phyloP scores from a whole-genome alignment of 2,797 vertebrate genomes.

The Kryptolebias ocellatus region DNA sequence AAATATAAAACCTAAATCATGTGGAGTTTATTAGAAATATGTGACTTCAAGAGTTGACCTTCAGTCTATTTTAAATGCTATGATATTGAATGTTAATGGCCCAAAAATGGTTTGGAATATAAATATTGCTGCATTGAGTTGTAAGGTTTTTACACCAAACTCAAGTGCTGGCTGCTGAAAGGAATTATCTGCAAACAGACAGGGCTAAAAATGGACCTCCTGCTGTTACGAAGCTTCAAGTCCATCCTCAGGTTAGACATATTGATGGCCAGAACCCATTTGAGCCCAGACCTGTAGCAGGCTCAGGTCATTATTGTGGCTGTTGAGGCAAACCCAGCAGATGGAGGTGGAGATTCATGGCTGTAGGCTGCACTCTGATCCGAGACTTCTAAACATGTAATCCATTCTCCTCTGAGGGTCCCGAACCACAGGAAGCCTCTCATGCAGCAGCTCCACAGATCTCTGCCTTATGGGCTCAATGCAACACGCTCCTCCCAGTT shows the following conservation, averaged over 20 bases:
- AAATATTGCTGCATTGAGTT: background rate
- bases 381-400: conserved; percentile 72
- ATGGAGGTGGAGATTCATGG: conserved; percentile 67
- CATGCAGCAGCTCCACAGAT: conserved; percentile 65
- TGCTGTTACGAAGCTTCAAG: conserved; percentile 47
- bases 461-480: conserved; percentile 43
- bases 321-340: conserved; percentile 57
- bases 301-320: conserved; percentile 62
- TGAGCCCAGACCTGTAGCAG: conserved; percentile 41
- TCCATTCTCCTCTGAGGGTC: conserved; percentile 66
- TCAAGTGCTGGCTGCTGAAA: background rate
- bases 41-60: too few relatives aligned
- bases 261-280: conserved; percentile 55
- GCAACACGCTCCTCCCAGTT: conserved; percentile 26
- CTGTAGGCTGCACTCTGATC: conserved; percentile 76
- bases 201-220: conserved; percentile 41
- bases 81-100: background rate
- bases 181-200: conserved; percentile 28
- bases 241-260: conserved; percentile 62
- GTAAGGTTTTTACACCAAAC: background rate
- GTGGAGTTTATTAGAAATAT: too few relatives aligned
- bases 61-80: background rate
- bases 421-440: conserved; percentile 70
- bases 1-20: too few relatives aligned
- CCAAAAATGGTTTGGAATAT: background rate